A percentile compares a stretch with the other conserved stretches of the same genome.
Evolutionary conservation across 1,140 invertebrate genomes (phyloP).

Genomic region (Epicauta chinensis): DNA sequence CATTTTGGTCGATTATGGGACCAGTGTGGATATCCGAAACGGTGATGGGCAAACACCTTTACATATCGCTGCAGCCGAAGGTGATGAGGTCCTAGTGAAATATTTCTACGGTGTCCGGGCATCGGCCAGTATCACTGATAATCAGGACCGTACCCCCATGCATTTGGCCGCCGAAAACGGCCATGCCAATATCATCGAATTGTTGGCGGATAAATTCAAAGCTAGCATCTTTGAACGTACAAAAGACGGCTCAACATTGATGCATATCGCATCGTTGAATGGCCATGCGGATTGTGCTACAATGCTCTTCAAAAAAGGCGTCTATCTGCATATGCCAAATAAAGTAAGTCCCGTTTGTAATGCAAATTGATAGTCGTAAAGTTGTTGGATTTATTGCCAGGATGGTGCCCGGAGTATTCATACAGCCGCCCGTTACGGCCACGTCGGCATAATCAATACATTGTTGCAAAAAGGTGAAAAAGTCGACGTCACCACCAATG

Average conservation of each 20-base stretch:
- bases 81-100: conserved; percentile 89
- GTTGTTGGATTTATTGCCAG: too few relatives aligned
- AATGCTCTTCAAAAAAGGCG: conserved; percentile 96
- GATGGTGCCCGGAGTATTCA: conserved; percentile 87
- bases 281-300: conserved; percentile 98
- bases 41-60: conserved; percentile 87
- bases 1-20: conserved; percentile 88
- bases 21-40: conserved; percentile 84
- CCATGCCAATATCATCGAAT: conserved; percentile 90
- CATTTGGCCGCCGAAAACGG: conserved; percentile 97
- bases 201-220: conserved; percentile 96
- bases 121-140: conserved; percentile 87
- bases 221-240: conserved; percentile 90
- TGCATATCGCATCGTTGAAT: conserved; percentile 95
- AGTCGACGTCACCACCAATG: conserved; percentile 91
- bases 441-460: conserved; percentile 95
- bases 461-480: conserved; percentile 92
- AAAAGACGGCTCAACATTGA: conserved; percentile 95
- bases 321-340: conserved; percentile 99
- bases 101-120: conserved; percentile 92
- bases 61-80: conserved; percentile 92
- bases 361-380: too few relatives aligned
- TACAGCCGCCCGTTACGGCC: conserved; percentile 86
- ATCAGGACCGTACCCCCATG: conserved; percentile 93
- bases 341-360: conserved; percentile 54